A percentile compares a stretch with the other conserved stretches of the same genome.
These are phyloP conservation scores for Rousettus madagascariensis DNA, from an alignment of 2,797 vertebrate genomes.

Conservation along the genomic window DNA sequence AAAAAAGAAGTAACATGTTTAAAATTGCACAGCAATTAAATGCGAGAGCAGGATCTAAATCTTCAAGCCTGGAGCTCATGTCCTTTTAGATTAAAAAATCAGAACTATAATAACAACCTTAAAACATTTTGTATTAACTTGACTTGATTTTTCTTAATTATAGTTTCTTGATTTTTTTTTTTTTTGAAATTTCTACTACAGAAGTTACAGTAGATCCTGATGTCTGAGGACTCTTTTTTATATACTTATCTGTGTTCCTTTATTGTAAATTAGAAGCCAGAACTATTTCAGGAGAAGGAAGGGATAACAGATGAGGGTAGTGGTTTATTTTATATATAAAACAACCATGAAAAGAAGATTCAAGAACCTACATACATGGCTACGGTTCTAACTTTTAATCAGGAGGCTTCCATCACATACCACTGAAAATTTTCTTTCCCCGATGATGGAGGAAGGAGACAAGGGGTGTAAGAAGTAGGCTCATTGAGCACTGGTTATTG, in stretches of 20 bases:
- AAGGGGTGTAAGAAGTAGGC: not conserved
- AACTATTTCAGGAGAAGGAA: conserved; percentile 1
- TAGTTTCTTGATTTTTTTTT: not conserved
- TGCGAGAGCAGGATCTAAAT: not conserved
- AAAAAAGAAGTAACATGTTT: not conserved
- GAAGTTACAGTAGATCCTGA: not conserved
- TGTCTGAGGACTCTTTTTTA: not conserved
- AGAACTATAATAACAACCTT: not conserved
- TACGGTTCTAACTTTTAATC: not conserved
- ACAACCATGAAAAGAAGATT: not conserved
- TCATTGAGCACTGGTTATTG: not conserved
- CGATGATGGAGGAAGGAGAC: not conserved
- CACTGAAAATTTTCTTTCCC: not conserved
- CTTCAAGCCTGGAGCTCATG: not conserved
- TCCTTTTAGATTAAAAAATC: not conserved
- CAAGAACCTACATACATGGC: not conserved
- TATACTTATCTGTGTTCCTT: not conserved
- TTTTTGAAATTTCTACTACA: not conserved
- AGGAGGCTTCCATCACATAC: not conserved
- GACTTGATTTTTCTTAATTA: not conserved
- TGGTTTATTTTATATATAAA: not conserved
- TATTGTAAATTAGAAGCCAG: not conserved
- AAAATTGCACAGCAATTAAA: not conserved
- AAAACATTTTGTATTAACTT: not conserved
- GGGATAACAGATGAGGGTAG: not conserved